Evolutionary conservation across 2,113 vertebrate species (phyloP).

Genomic region (Boleophthalmus pectinirostris): DNA sequence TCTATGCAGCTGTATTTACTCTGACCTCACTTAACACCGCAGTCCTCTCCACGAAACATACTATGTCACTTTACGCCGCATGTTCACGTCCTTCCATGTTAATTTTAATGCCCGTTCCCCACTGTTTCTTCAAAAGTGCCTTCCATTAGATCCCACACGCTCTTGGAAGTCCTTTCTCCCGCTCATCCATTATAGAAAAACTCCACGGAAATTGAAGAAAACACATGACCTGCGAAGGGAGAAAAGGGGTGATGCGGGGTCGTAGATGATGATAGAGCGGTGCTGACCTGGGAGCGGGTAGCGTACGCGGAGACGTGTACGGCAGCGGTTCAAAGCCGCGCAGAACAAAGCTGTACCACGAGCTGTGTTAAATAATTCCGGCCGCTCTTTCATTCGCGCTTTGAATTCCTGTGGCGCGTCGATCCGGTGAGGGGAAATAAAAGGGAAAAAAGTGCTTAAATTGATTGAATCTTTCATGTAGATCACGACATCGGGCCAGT

Average conservation of each 20-base stretch:
- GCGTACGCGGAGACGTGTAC: background rate
- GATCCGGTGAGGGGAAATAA: background rate
- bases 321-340: slow-evolving; percentile 3
- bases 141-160: slow-evolving; percentile 3
- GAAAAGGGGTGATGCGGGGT: slow-evolving; percentile 16
- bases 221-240: background rate
- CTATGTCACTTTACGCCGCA: background rate
- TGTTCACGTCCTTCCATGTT: background rate
- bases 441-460: slow-evolving; percentile 16
- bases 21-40: background rate
- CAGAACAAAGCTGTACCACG: slow-evolving; percentile 15
- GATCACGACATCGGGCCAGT: slow-evolving; percentile 8
- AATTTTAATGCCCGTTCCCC: slow-evolving; percentile 7
- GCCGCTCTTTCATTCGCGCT: slow-evolving; percentile 22
- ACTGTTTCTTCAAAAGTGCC: background rate
- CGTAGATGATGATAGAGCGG: slow-evolving; percentile 8
- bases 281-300: background rate
- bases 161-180: background rate
- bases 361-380: slow-evolving; percentile 30
- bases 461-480: slow-evolving; percentile 34
- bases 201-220: slow-evolving; percentile 11
- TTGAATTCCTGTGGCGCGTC: slow-evolving; percentile 10
- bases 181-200: slow-evolving; percentile 31
- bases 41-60: background rate
- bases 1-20: background rate